Evolutionary conservation across 92 coral and sea anemone genomes (phyloP).

Genomic region (Montipora capitata): DNA sequence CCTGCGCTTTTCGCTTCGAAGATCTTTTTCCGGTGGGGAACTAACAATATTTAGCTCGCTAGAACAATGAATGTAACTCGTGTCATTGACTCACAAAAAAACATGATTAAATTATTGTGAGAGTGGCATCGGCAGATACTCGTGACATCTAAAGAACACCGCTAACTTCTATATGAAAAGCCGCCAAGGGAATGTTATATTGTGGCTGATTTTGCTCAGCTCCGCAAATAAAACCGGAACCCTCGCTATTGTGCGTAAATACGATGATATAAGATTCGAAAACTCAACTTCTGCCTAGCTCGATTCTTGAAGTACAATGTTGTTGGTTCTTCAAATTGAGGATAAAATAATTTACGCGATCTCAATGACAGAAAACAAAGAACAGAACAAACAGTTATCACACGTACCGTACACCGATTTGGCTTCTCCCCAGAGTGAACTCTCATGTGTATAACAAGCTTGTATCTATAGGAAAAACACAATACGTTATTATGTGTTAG

Average conservation of each 20-base stretch:
- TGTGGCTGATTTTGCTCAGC: conserved; percentile 6
- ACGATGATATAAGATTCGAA: conserved; percentile 23
- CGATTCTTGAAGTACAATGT: background rate
- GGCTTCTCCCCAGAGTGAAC: conserved; percentile 99
- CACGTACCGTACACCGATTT: conserved; percentile 98
- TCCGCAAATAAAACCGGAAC: background rate
- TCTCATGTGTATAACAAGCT: conserved; percentile 95
- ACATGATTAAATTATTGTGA: conserved; percentile 44
- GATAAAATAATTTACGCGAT: conserved; percentile 47
- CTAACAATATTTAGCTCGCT: conserved; percentile 5
- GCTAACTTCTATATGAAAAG: background rate
- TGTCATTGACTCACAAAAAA: conserved; percentile 20
- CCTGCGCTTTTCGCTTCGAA: conserved; percentile 8
- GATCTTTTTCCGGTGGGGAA: background rate
- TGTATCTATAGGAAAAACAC: conserved; percentile 22
- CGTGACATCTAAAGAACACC: conserved; percentile 14
- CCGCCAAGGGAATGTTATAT: conserved; percentile 6
- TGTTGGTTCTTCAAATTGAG: conserved; percentile 38
- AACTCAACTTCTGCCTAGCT: too few species aligned
- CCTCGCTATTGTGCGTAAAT: background rate
- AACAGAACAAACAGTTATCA: conserved; percentile 57
- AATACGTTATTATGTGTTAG: background rate
- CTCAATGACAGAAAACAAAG: conserved; percentile 35
- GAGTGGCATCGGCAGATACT: conserved; percentile 43
- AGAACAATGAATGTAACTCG: conserved; percentile 12